Evolutionary conservation across 2,888 invertebrate species (phyloP), one percentile per base, ranked within the genome.

Genomic region (Oscheius myriophilus): DNA sequence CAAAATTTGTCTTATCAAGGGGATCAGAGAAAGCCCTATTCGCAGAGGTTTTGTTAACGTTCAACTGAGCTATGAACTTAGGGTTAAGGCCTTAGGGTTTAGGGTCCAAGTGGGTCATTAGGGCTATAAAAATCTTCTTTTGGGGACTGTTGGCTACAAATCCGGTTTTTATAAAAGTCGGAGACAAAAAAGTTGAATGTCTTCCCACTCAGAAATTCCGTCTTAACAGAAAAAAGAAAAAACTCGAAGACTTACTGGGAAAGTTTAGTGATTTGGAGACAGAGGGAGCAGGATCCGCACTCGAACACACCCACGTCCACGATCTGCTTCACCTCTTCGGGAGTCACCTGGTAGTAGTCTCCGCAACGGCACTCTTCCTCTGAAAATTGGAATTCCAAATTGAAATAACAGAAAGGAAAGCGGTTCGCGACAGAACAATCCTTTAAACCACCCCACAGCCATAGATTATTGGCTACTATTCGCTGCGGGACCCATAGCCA

Each of bases 211-310:
- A 4, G 11, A 6, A 49, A 6, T 9, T 33, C 9, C 33, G 9
- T 33, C 9, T 33, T 54, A 2, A 33, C 49, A 26, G 26, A 46
- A 45, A 46, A 33, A 42, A 49, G 14, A 42, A n/a, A 12, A 11
- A 46, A 25, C 43, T 39, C 39, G 14, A 39, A 41, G 21, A 39
- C 21, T 21, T 41, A 11, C 49, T 65, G 42, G 18, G 42, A 46
- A 43, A 42, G 46, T 53, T 55, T 72, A 14, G 59, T 46, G 12
- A 84, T 69, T 72, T 82, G 76, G 2, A 84, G 68, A 26, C 79
- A 80, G 21, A 85, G 74, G 0, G 83, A 84, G 68, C 85, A 85
- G 42, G 74, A 78, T 9, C 74, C 73, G 67, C 85, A 85, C 78
- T 85, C 83, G 65, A 85, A 79, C 14, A 83, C 69, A 12, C 80